A percentile compares a stretch with the other conserved stretches of the same genome.
phyloP scores from a whole-genome alignment of 30 jellyfish, hydroid and myxozoan species.

The Phacellophora camtschatica region DNA sequence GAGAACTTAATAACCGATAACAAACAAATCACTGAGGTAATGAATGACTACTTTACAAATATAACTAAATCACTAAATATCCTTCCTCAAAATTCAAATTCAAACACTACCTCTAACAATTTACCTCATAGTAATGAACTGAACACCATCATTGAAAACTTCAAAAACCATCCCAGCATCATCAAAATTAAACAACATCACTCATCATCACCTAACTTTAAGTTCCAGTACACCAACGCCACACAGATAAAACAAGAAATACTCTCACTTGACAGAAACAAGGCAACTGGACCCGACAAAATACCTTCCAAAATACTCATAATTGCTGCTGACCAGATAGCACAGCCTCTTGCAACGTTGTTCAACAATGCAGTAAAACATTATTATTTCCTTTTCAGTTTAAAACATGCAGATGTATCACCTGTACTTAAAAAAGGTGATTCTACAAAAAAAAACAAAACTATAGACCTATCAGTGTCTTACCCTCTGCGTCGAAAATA shows the following conservation, averaged over 20 bases:
- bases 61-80: constrained; percentile 7
- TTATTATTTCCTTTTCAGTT: background rate
- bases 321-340: background rate
- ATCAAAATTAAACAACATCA: background rate
- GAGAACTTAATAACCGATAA: background rate
- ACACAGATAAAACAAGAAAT: background rate
- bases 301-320: background rate
- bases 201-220: background rate
- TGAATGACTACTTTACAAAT: constrained; percentile 2
- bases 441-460: background rate
- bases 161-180: constrained; percentile 4
- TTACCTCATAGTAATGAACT: background rate
- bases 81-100: background rate
- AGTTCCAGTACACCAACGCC: background rate
- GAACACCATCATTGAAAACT: constrained; percentile 4
- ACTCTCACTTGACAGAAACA: background rate
- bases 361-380: background rate
- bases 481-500: background rate
- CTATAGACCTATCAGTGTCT: background rate
- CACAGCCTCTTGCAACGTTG: background rate
- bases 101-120: background rate
- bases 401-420: too few species aligned
- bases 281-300: background rate
- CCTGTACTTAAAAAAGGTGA: background rate
- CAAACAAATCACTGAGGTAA: background rate